Base-by-base conservation (phyloP, 2,797 vertebrate genomes). In the Anguilla anguilla region DNA sequence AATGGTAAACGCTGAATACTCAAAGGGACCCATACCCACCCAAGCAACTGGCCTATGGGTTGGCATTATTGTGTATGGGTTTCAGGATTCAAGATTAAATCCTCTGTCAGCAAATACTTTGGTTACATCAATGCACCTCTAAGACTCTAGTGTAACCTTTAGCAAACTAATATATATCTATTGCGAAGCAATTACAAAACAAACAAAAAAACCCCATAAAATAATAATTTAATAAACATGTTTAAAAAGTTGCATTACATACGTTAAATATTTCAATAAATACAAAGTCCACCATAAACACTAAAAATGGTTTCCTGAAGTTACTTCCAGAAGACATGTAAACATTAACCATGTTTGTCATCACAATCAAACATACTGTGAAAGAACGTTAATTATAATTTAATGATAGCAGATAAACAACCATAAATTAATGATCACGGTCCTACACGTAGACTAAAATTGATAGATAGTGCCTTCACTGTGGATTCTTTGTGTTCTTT, bases 381-480 rank as follows among this genome's bases (percentile, higher is more conserved):
- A 77, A 39, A 77, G 2, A 77, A 77, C 6, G 15, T 22, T 46
- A 81, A 6, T 46, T 49, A 3, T 39, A 35, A 39, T 67, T 74
- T 39, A 13, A 39, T 67, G 39, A 74, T 74, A 39, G 31, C 28
- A 77, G 72, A 77, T 35, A 39, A 72, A 15, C 9, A 72, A 15
- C 9, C 28, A 77, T 35, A 17, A 19, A 69, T 28, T 7, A n/a
- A 39, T 39, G 31, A 5, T 19, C 15, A 74, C 1, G 15, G 35
- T 74, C 72, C 91, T 91, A 92, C 93, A 94, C 94, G 92, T 92
- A 93, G 90, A 95, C 93, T 94, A 94, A 94, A 96, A 95, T 95
- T 96, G 96, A 97, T 96, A 94, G 97, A 96, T 96, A 94, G 94
- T 95, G 95, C 90, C 95, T 95, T 96, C 94, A 94, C 94, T 95